Percentiles rank a stretch among this genome's conserved stretches.
phyloP scores from a whole-genome alignment of 2,113 vertebrate genomes.

The Lanius collurio region DNA sequence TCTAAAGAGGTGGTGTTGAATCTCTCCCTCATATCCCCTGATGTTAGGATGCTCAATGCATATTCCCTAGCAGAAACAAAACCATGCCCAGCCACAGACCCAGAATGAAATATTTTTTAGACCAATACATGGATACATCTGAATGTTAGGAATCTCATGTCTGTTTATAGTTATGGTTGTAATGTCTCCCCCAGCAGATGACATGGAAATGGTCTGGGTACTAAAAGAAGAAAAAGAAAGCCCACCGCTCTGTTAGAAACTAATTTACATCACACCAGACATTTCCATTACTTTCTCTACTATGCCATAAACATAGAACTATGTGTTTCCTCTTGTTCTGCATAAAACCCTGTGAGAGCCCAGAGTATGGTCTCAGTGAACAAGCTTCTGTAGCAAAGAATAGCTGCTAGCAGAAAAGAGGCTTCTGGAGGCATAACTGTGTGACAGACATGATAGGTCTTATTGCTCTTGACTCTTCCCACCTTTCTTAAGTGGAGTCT shows the following conservation, averaged over 20 bases:
- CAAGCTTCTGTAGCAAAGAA: background rate
- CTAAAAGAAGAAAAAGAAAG: background rate
- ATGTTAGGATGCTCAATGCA: background rate
- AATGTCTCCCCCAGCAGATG: background rate
- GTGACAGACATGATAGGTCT: background rate
- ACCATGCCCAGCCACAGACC: background rate
- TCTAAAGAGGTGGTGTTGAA: background rate
- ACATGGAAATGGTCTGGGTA: background rate
- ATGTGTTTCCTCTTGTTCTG: background rate
- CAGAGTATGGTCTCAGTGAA: background rate
- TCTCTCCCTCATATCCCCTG: background rate
- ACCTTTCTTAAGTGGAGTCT: background rate
- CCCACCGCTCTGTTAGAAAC: background rate
- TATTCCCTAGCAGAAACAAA: background rate
- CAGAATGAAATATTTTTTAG: background rate
- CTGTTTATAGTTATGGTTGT: background rate
- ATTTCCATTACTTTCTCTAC: background rate
- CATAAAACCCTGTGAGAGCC: background rate
- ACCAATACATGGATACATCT: background rate
- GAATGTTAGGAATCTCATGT: background rate
- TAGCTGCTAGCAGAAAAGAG: background rate
- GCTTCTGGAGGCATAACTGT: background rate
- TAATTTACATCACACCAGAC: background rate
- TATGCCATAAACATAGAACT: background rate
- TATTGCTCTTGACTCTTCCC: background rate